Base-by-base conservation (phyloP, 2,888 invertebrate species). In the Zaprionus lineosus region DNA sequence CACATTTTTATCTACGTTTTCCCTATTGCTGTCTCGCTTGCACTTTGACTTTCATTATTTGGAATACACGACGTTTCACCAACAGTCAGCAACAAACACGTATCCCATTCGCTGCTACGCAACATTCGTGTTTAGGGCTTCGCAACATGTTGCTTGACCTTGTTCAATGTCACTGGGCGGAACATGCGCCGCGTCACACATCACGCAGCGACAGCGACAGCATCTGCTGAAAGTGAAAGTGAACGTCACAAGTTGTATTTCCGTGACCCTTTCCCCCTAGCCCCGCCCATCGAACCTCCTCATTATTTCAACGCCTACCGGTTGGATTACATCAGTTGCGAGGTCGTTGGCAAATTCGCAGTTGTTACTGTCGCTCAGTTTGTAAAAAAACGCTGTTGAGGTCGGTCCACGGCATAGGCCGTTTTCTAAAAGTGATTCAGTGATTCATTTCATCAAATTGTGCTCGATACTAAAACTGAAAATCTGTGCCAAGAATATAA, bases 91-190 rank as follows among this genome's bases (percentile, higher is more conserved):
- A 83, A 84, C 52, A 77, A 83, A 84, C 57, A 77, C 50, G 52
- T 61, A 55, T 41, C 62, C 21, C 34, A 33, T 50, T 41, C 29
- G 33, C 39, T 16, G n/a, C n/a, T 43, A 36, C 8, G 50, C 62
- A 58, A 40, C 34, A 48, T 41, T 34, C 12, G 34, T 15, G 21
- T 41, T n/a, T 33, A 6, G 16, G 3, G 46, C 46, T 29, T 33
- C 9, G 74, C 81, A 75, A 60, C 85, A 78, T 82, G 73, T 66
- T 70, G 81, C 52, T 36, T 86, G 81, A 81, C 81, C 81, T 81
- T 81, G 81, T 86, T 72, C 81, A 81, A 81, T 81, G 81, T 81
- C 81, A 86, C 9, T 12, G 18, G 18, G 36, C 47, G 9, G 41
- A 43, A 60, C 77, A 77, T 77, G 82, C 77, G 82, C 72, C 50